Percentiles rank a stretch among this genome's conserved stretches.
Conservation (phyloP, 2,888 invertebrate species). For the Nebria brevicollis region DNA sequence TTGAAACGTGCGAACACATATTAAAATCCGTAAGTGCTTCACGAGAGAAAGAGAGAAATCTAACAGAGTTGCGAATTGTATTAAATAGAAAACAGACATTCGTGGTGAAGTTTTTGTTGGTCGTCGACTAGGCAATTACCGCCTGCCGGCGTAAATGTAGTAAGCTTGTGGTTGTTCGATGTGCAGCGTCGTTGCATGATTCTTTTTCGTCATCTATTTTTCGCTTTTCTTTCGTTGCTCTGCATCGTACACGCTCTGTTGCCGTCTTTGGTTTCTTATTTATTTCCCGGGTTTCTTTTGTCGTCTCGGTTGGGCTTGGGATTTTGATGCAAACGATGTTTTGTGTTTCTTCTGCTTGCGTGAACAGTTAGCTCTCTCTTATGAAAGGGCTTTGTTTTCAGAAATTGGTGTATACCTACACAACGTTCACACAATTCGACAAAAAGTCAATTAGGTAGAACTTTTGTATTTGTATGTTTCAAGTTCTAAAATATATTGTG, state of each 20-base stretch:
- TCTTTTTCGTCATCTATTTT: background rate
- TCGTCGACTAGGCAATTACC: background rate
- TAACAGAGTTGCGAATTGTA: background rate
- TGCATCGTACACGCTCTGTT: background rate
- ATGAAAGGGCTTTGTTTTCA: background rate
- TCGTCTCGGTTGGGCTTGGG: slow-evolving; percentile 1
- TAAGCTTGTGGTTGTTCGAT: background rate
- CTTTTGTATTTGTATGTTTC: background rate
- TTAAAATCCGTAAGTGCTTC: no score
- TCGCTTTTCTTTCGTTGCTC: background rate
- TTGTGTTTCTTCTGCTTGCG: slow-evolving; percentile 1
- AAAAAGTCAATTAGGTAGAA: background rate
- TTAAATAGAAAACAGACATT: background rate
- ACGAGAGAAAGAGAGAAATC: background rate
- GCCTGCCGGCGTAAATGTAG: background rate
- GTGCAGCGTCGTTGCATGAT: background rate
- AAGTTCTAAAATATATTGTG: no score
- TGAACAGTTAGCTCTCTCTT: background rate
- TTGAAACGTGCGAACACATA: no score
- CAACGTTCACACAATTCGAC: background rate
- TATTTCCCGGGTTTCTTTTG: slow-evolving; percentile 1
- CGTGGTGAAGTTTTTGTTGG: background rate
- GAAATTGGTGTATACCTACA: background rate
- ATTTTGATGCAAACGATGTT: slow-evolving; percentile 1
- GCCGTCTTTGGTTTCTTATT: background rate